A percentile compares a stretch with the other conserved stretches of the same genome.
phyloP scores from a whole-genome alignment of 2,797 vertebrate genomes.

The Rhinophrynus dorsalis region DNA sequence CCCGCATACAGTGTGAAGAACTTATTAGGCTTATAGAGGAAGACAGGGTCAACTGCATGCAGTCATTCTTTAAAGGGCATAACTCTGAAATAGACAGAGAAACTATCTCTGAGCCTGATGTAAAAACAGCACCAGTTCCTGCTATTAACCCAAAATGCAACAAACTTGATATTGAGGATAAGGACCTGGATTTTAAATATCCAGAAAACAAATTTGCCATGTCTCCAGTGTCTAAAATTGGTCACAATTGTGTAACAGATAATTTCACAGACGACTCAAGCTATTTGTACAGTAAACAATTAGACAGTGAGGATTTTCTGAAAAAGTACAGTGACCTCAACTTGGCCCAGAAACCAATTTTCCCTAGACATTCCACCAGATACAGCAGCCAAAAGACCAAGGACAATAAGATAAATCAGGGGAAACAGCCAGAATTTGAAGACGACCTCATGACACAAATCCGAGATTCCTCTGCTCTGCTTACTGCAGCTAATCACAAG shows the following conservation, averaged over 20 bases:
- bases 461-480: constrained; percentile 61
- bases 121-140: not conserved
- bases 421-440: not conserved
- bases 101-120: not conserved
- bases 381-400: not conserved
- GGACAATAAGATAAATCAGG: not conserved
- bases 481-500: constrained; percentile 29
- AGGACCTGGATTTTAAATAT: not conserved
- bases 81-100: not conserved
- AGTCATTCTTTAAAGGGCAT: not conserved
- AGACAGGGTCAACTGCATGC: constrained; percentile 23
- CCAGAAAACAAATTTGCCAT: not conserved
- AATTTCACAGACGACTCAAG: accelerated
- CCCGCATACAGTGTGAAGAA: constrained; percentile 69
- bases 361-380: constrained; percentile 49
- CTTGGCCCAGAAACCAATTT: constrained; percentile 67
- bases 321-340: constrained; percentile 75
- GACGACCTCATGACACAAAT: constrained; percentile 31
- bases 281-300: constrained; percentile 11
- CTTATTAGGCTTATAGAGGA: constrained; percentile 67
- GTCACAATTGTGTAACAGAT: too few relatives aligned
- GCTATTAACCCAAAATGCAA: not conserved
- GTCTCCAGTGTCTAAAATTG: too few relatives aligned
- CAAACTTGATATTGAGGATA: not conserved
- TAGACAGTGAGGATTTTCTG: constrained; percentile 60